Base-by-base conservation (phyloP, 2,797 vertebrate species). In the Peromyscus aztecus region DNA sequence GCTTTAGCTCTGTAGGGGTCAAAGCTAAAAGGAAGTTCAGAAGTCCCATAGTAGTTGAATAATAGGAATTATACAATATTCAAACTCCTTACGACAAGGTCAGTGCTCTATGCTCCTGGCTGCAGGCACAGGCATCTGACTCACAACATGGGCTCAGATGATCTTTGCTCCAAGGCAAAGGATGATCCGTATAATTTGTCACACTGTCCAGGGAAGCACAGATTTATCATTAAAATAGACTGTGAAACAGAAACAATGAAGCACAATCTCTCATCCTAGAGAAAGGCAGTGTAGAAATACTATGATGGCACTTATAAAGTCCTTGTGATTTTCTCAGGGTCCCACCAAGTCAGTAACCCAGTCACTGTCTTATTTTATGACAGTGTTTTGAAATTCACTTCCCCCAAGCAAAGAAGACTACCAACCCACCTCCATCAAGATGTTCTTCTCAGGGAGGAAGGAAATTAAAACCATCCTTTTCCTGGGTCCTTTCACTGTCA, bases 211-310 rank as follows among this genome's bases (percentile, higher is more conserved):
- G 89, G 52, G 83, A 94, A 93, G 37, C 17, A 34, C 24, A 92
- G 75, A 59, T 81, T 91, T 34, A 57, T 95, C 37, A 87, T 71
- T 57, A 90, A 93, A 96, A 63, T n/a, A 49, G 80, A 61, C 83
- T 91, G 16, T 57, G 57, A 81, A 91, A 52, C 5, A 73, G 63
- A n/a, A 96, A 55, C 52, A 29, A 23, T n/a, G 40, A 96, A 77
- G 61, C 87, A 16, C n/a, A 91, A 37, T 43, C 57, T 89, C 49
- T 21, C n/a, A 4, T 63, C 71, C 69, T 94, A 24, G 88, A 82
- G 34, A 78, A 90, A 78, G 34, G 17, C 69, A 52, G 29, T 78
- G 23, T 71, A 55, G 3, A 89, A 89, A 94, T 78, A 49, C 27
- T 2, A 52, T 87, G 52, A 43, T 31, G 21, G 7, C 1, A 37